These are phyloP conservation scores for Lasioglossum villosulum DNA, from an alignment of 2,888 invertebrate genomes.

Conservation along the genomic window DNA sequence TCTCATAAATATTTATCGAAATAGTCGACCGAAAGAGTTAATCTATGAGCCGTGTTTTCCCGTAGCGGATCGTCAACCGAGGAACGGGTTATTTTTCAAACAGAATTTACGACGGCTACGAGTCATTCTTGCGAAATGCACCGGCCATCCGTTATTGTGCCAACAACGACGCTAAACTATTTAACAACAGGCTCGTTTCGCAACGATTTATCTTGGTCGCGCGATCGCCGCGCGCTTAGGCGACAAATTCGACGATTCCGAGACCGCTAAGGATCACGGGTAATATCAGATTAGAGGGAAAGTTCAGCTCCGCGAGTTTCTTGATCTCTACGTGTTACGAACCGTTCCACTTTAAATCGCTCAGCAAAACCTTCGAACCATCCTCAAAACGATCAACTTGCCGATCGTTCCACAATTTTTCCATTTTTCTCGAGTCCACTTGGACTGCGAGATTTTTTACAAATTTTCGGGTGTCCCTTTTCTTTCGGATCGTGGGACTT, in stretches of 20 bases:
- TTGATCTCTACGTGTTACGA: not conserved
- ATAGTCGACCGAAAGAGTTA: constrained; percentile 34
- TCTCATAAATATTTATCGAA: constrained; percentile 51
- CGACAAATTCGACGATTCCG: constrained; percentile 59
- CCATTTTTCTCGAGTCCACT: too few species aligned
- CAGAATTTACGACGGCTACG: constrained; percentile 49
- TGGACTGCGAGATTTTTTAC: too few species aligned
- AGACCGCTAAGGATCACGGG: constrained; percentile 43
- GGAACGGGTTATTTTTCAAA: constrained; percentile 49
- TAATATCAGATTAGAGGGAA: constrained; percentile 42
- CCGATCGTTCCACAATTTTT: not conserved
- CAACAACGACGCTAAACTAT: constrained; percentile 61
- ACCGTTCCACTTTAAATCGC: not conserved
- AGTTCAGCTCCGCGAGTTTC: constrained; percentile 21
- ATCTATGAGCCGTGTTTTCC: constrained; percentile 29
- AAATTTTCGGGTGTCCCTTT: too few species aligned
- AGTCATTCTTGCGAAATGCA: constrained; percentile 58
- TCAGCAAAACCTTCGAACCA: not conserved
- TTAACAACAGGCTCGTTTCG: constrained; percentile 63
- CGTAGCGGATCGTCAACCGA: constrained; percentile 23
- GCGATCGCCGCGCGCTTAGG: constrained; percentile 45
- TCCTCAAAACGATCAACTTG: not conserved
- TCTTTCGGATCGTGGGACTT: too few species aligned
- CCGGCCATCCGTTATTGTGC: constrained; percentile 61
- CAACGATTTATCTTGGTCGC: constrained; percentile 60